phyloP scores from a whole-genome alignment of 2,888 invertebrate genomes.

The Chrysodeixis includens region DNA sequence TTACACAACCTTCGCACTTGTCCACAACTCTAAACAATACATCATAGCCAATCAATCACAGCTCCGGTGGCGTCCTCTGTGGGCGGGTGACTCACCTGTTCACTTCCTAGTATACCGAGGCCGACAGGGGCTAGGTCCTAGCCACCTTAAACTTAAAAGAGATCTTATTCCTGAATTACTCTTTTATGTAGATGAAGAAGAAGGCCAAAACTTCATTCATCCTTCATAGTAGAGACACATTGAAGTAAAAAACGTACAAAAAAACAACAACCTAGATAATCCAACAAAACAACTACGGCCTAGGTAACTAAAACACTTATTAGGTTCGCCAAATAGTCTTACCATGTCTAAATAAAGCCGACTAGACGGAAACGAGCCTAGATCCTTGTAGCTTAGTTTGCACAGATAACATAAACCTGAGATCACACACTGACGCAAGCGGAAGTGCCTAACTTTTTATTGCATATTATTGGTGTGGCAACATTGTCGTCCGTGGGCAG shows the following conservation, averaged over 20 bases:
- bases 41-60: slow-evolving; percentile 33
- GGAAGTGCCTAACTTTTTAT: slow-evolving; percentile 51
- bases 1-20: slow-evolving; percentile 24
- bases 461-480: slow-evolving; percentile 53
- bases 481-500: slow-evolving; percentile 45
- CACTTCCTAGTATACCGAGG: slow-evolving; percentile 27
- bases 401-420: slow-evolving; percentile 52
- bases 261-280: too few relatives aligned
- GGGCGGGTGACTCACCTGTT: slow-evolving; percentile 49
- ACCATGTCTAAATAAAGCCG: slow-evolving; percentile 33
- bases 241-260: too few relatives aligned
- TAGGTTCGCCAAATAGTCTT: slow-evolving; percentile 18
- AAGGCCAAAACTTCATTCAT: too few relatives aligned
- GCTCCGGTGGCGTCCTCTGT: slow-evolving; percentile 7
- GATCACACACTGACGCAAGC: slow-evolving; percentile 53
- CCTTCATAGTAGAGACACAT: too few relatives aligned
- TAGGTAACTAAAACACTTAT: background rate
- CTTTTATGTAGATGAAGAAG: too few relatives aligned
- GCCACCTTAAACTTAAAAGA: background rate
- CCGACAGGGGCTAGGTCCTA: background rate
- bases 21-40: slow-evolving; percentile 14
- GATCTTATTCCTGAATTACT: too few relatives aligned
- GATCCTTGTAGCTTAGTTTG: slow-evolving; percentile 53
- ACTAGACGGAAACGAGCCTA: slow-evolving; percentile 54
- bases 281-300: background rate